A percentile compares a stretch with the other conserved stretches of the same genome.
phyloP scores from a whole-genome alignment of 2,797 vertebrate species.

The Falco novaeseelandiae region DNA sequence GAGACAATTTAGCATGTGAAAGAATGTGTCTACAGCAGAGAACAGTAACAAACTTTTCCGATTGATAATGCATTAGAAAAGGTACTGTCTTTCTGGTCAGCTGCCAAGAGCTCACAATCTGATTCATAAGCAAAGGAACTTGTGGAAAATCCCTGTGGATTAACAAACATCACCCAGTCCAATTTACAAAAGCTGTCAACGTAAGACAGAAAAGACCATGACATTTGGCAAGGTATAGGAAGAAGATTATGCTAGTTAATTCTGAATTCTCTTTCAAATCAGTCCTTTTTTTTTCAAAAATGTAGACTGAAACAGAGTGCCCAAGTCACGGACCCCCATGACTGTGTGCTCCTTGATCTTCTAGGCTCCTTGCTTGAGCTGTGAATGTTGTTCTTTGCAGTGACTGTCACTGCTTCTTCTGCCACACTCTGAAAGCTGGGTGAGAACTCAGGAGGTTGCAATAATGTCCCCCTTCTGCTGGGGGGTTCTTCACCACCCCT shows the following conservation, averaged over 20 bases:
- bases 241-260: neutral
- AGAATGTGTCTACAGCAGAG: neutral
- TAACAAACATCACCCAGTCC: neutral
- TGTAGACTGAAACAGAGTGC: neutral
- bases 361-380: neutral
- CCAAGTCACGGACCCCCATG: neutral
- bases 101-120: neutral
- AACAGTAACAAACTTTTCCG: neutral
- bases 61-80: neutral
- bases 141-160: neutral
- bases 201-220: neutral
- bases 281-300: neutral
- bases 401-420: neutral
- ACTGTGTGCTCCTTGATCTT: neutral
- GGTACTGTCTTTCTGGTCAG: neutral
- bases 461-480: neutral
- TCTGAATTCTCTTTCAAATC: constrained; percentile 21
- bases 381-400: neutral
- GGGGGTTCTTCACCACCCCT: neutral
- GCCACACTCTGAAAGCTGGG: neutral
- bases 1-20: neutral
- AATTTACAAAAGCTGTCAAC: neutral
- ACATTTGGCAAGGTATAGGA: neutral
- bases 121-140: neutral
- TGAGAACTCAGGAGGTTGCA: neutral